phyloP scores from a whole-genome alignment of 2,113 vertebrate species.

The Oncorhynchus nerka region DNA sequence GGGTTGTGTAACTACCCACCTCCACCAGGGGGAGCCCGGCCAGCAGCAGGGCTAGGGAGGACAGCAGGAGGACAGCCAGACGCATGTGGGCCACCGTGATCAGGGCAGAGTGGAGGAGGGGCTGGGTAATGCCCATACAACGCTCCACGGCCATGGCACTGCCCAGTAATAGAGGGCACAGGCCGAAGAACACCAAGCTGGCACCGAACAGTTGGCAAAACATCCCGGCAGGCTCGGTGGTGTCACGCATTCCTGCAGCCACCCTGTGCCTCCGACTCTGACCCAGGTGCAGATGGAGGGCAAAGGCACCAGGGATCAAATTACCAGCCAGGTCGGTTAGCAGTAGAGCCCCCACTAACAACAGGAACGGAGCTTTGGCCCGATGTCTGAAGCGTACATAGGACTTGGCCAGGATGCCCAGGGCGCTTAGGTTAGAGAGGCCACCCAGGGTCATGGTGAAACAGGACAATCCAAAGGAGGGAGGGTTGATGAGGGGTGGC shows the following conservation, averaged over 20 bases:
- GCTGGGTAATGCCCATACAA: constrained; percentile 79
- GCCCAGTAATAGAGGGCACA: constrained; percentile 80
- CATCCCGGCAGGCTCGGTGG: constrained; percentile 11
- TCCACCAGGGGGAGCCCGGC: constrained; percentile 75
- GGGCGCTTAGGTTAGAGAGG: constrained; percentile 78
- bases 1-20: constrained; percentile 73
- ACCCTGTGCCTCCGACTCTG: background rate
- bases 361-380: constrained; percentile 76
- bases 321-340: constrained; percentile 81
- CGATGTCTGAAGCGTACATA: constrained; percentile 53
- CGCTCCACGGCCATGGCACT: constrained; percentile 84
- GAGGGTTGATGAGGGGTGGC: background rate
- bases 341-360: constrained; percentile 76
- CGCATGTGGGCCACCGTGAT: constrained; percentile 70
- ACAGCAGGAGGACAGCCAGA: constrained; percentile 58
- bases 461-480: constrained; percentile 71
- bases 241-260: background rate
- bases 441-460: constrained; percentile 82
- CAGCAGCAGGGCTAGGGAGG: constrained; percentile 63
- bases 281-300: constrained; percentile 73
- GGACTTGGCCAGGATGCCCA: constrained; percentile 68
- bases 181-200: constrained; percentile 83
- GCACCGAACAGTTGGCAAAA: constrained; percentile 81
- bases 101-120: constrained; percentile 71
- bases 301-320: constrained; percentile 78